Conservation (phyloP, 2,888 invertebrate genomes). For the Polyommatus iphigenia region DNA sequence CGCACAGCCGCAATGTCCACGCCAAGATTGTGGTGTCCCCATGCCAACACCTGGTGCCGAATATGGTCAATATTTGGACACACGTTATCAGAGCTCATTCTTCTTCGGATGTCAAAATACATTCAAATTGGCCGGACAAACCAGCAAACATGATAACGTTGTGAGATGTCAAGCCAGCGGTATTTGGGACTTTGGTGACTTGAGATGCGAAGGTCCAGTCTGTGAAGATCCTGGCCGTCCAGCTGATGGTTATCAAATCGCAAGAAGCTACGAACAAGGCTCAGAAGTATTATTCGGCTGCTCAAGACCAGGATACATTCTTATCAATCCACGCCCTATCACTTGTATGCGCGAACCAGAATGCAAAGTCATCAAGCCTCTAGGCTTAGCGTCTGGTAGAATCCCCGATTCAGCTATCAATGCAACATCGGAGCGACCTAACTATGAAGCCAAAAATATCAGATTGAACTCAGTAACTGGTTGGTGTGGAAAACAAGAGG, state of each 20-base stretch:
- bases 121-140: slow-evolving; percentile 95
- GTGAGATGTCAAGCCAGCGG: slow-evolving; percentile 95
- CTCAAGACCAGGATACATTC: slow-evolving; percentile 93
- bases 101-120: slow-evolving; percentile 98
- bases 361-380: slow-evolving; percentile 94
- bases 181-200: slow-evolving; percentile 98
- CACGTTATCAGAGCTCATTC: slow-evolving; percentile 95
- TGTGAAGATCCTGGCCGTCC: slow-evolving; percentile 97
- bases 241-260: slow-evolving; percentile 92
- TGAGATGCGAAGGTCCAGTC: slow-evolving; percentile 97
- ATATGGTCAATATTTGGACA: slow-evolving; percentile 93
- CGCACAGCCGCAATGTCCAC: slow-evolving; percentile 90
- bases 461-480: slow-evolving; percentile 95
- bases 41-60: slow-evolving; percentile 96
- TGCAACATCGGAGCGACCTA: slow-evolving; percentile 95
- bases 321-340: slow-evolving; percentile 94
- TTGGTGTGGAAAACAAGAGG: slow-evolving; percentile 98
- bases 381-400: slow-evolving; percentile 93
- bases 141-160: slow-evolving; percentile 93
- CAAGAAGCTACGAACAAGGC: slow-evolving; percentile 92
- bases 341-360: slow-evolving; percentile 95
- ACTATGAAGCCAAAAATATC: slow-evolving; percentile 94
- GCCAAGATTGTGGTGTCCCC: slow-evolving; percentile 95
- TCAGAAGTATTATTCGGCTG: slow-evolving; percentile 96
- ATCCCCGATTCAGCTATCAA: slow-evolving; percentile 98